phyloP scores from a whole-genome alignment of 2,888 invertebrate species.

The Tridacna crocea region DNA sequence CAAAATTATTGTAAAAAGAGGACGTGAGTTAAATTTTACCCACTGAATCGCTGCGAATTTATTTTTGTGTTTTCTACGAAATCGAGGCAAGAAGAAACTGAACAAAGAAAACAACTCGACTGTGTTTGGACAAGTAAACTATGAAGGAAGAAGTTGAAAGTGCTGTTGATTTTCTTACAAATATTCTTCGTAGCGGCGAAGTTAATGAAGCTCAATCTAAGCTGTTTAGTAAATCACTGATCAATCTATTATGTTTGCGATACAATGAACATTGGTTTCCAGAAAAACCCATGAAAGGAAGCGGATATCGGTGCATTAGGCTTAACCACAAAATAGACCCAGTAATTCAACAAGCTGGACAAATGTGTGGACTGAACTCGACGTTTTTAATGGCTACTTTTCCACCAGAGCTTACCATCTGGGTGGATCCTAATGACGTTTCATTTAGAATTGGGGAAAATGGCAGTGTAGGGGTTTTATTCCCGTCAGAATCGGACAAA shows the following conservation, averaged over 20 bases:
- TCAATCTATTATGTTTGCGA: conserved; percentile 80
- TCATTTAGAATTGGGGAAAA: conserved; percentile 89
- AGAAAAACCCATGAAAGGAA: conserved; percentile 89
- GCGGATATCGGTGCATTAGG: conserved; percentile 89
- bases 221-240: conserved; percentile 68
- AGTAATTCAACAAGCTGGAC: conserved; percentile 88
- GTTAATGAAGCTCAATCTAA: conserved; percentile 64
- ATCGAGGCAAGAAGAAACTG: not conserved
- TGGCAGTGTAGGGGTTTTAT: conserved; percentile 88
- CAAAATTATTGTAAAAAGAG: not conserved
- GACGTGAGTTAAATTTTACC: not conserved
- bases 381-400: conserved; percentile 85
- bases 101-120: not conserved
- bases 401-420: conserved; percentile 90
- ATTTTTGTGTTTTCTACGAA: not conserved
- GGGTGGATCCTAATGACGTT: conserved; percentile 91
- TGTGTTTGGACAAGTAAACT: conserved; percentile 29
- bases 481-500: conserved; percentile 61
- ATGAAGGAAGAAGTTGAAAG: conserved; percentile 82
- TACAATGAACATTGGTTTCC: conserved; percentile 91
- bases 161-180: conserved; percentile 77
- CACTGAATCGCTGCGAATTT: not conserved
- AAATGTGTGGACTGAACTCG: conserved; percentile 87
- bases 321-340: conserved; percentile 90
- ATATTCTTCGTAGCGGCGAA: conserved; percentile 67